Evolutionary conservation across 2,797 vertebrate genomes (phyloP), one percentile per base, ranked within the genome.

Genomic region (Danio kyathit): DNA sequence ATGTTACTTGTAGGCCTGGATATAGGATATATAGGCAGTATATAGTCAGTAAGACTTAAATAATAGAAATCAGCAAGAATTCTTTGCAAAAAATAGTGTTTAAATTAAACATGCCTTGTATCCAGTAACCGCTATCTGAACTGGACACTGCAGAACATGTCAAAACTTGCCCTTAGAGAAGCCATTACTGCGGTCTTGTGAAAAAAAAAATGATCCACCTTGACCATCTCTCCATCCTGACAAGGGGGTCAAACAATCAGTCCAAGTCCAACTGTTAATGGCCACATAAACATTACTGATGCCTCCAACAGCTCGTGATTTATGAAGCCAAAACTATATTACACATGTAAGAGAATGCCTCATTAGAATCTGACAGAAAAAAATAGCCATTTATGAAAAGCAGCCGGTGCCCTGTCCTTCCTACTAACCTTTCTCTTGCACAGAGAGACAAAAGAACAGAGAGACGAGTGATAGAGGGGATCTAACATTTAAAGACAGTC

Each of bases 341-440:
- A 84, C 83, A 83, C 83, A 69, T 56, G 61, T 88, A 81, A 85
- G 83, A 72, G 82, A 89, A 83, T 86, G 72, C 76, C 89, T 92
- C 89, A 93, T 94, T 93, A 93, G 90, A 91, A 90, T 86, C 51
- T 87, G 89, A 91, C 90, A 82, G 89, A 88, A 87, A 83, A 85
- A 71, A 86, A 87, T 29, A 29, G 29, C 88, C 87, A 87, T 88
- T 92, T 91, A 92, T 89, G 90, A 91, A 91, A 90, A 92, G 88
- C 85, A 89, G 87, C 61, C 85, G 86, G 83, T 84, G 86, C 83
- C 87, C 89, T 90, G 92, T 94, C 91, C 93, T 94, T 92, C 92
- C 84, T 87, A 89, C 88, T 92, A 92, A 94, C 93, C 93, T 93
- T 93, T 93, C 87, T 61, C 83, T 88, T 51, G 74, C 83, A 79